phyloP scores from a whole-genome alignment of 2,888 invertebrate species.

The Dromius quadrimaculatus region DNA sequence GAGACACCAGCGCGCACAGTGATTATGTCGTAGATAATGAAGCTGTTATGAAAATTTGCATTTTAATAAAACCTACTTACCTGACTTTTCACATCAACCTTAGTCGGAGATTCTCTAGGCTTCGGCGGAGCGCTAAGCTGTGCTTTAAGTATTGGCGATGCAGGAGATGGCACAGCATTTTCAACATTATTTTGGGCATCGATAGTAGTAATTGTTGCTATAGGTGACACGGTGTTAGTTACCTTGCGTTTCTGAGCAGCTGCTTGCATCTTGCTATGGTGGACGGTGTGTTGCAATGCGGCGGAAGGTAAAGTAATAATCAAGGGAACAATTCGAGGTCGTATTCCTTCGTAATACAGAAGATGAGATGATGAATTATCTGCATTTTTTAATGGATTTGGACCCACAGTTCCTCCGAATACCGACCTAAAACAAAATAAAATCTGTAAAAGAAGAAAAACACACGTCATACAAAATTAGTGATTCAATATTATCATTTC shows the following conservation, averaged over 20 bases:
- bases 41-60: too few relatives aligned
- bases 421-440: conserved; percentile 79
- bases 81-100: conserved; percentile 70
- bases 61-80: too few relatives aligned
- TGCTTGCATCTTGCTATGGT: conserved; percentile 67
- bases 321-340: conserved; percentile 69
- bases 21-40: background rate
- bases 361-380: conserved; percentile 65
- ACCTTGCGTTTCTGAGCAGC: conserved; percentile 59
- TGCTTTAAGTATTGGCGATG: conserved; percentile 87
- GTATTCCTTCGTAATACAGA: conserved; percentile 78
- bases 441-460: background rate
- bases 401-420: conserved; percentile 86
- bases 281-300: conserved; percentile 62
- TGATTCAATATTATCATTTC: too few relatives aligned
- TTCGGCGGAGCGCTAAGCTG: conserved; percentile 81
- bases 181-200: conserved; percentile 54
- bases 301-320: conserved; percentile 66
- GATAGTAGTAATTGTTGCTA: conserved; percentile 52
- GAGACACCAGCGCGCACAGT: too few relatives aligned
- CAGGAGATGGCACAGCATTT: conserved; percentile 69
- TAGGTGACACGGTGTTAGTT: conserved; percentile 58
- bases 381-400: conserved; percentile 76
- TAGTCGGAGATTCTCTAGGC: conserved; percentile 63
- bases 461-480: background rate